Conservation (phyloP, 1,140 invertebrate species). For the Fopius arisanus region DNA sequence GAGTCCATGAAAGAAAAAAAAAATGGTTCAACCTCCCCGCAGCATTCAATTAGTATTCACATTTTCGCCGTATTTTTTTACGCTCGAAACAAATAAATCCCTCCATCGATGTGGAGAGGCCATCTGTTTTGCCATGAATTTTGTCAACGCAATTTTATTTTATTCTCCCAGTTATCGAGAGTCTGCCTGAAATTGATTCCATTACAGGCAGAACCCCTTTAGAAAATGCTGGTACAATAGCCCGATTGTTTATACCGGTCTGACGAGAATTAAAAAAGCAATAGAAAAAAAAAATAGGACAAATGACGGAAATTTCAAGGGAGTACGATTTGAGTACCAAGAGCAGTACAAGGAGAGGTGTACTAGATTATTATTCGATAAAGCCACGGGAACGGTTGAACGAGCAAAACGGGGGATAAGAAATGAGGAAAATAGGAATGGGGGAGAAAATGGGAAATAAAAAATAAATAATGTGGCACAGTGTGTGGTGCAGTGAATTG, state of each 20-base stretch:
- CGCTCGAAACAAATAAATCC: neutral
- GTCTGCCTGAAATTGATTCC: neutral
- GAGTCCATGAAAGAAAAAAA: neutral
- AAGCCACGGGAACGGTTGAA: neutral
- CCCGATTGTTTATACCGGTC: neutral
- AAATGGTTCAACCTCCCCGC: neutral
- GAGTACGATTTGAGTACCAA: too few species aligned
- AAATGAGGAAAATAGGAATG: neutral
- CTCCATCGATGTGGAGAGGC: neutral
- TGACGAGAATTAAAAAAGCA: neutral
- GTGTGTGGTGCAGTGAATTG: neutral
- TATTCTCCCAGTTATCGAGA: neutral
- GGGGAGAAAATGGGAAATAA: neutral
- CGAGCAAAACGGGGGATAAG: neutral
- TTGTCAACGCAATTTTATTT: neutral
- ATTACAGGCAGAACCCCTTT: neutral
- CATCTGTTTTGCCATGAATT: neutral
- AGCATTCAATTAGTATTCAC: neutral
- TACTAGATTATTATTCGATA: neutral
- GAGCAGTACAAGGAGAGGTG: too few species aligned
- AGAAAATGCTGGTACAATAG: neutral
- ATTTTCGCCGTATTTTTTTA: neutral
- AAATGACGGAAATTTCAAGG: too few species aligned
- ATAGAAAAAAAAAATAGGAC: neutral
- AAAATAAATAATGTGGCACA: slow-evolving; percentile 1